Conservation (phyloP, 1,140 invertebrate species). For the Drosophila melanica region DNA sequence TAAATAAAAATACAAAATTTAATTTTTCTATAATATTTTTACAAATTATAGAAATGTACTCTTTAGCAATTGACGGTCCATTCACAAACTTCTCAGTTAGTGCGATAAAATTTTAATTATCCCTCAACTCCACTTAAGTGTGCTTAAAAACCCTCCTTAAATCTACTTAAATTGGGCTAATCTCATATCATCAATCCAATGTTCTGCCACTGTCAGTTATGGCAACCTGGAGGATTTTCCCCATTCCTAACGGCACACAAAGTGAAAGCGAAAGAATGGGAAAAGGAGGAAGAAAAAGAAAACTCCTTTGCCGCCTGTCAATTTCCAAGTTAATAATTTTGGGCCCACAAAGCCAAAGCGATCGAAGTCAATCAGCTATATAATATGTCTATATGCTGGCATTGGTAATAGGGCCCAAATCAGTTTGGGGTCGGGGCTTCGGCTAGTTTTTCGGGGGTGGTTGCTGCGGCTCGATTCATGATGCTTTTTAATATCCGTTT, state of each 20-base stretch:
- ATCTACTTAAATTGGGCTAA: background rate
- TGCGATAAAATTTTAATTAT: too few species aligned
- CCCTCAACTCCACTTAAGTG: background rate
- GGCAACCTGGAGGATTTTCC: background rate
- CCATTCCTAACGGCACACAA: background rate
- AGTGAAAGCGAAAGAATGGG: background rate
- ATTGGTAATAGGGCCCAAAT: slow-evolving; percentile 13
- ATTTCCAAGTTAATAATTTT: slow-evolving; percentile 77
- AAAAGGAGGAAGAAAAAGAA: background rate
- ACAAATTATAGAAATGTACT: too few species aligned
- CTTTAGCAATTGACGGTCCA: too few species aligned
- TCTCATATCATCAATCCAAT: slow-evolving; percentile 16
- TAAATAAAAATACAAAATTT: too few species aligned
- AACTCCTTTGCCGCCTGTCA: slow-evolving; percentile 58
- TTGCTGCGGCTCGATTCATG: slow-evolving; percentile 59
- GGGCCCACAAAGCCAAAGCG: slow-evolving; percentile 60
- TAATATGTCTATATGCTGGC: slow-evolving; percentile 52
- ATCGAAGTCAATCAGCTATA: slow-evolving; percentile 74
- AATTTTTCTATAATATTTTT: too few species aligned
- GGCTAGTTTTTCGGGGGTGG: slow-evolving; percentile 4
- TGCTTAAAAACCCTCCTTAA: background rate
- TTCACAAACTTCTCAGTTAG: too few species aligned
- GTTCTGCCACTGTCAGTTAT: slow-evolving; percentile 1
- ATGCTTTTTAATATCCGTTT: slow-evolving; percentile 78
- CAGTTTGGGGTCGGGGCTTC: background rate